Evolutionary conservation across 2,113 vertebrate genomes (phyloP).

Genomic region (Seriola quinqueradiata): DNA sequence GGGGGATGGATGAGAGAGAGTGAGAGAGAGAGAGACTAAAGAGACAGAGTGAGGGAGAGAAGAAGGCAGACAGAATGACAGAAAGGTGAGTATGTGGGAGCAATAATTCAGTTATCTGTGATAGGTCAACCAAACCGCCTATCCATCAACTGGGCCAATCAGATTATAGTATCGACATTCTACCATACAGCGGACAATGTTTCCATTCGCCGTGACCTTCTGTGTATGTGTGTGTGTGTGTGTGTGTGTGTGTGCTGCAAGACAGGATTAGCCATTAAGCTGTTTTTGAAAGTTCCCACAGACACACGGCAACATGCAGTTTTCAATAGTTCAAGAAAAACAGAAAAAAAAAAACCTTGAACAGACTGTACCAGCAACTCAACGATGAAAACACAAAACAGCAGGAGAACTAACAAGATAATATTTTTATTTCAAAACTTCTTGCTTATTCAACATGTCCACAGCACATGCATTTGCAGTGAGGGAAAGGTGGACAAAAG

Average conservation of each 20-base stretch:
- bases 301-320: background rate
- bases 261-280: conserved; percentile 64
- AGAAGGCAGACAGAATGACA: conserved; percentile 62
- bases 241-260: conserved; percentile 23
- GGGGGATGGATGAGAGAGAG: conserved; percentile 19
- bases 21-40: conserved; percentile 30
- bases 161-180: conserved; percentile 80
- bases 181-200: conserved; percentile 59
- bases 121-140: conserved; percentile 80
- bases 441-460: background rate
- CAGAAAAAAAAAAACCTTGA: background rate
- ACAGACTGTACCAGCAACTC: conserved; percentile 2
- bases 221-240: conserved; percentile 42
- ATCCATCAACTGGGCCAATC: conserved; percentile 79
- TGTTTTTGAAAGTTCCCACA: conserved; percentile 45
- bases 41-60: conserved; percentile 39
- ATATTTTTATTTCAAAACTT: background rate
- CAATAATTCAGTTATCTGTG: conserved; percentile 78
- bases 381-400: conserved; percentile 16
- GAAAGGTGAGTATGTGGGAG: conserved; percentile 77
- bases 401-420: background rate
- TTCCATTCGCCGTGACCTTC: conserved; percentile 75
- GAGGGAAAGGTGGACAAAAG: background rate
- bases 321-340: conserved; percentile 3
- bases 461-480: background rate